Conservation (phyloP, 2,888 invertebrate genomes). For the Hydrotaea diabolus region DNA sequence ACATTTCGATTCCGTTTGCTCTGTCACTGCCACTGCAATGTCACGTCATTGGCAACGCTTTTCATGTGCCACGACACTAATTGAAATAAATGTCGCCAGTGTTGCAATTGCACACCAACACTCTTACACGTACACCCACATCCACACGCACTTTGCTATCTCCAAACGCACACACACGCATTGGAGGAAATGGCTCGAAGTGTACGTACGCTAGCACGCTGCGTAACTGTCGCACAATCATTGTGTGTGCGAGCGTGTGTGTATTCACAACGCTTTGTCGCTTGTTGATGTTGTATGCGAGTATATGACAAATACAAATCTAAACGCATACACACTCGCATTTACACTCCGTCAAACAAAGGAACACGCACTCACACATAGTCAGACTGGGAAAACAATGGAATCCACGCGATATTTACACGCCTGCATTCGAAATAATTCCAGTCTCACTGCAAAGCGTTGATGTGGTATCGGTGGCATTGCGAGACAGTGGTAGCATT, state of each 20-base stretch:
- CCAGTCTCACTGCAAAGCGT: background rate
- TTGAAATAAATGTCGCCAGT: constrained; percentile 42
- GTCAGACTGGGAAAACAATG: constrained; percentile 4
- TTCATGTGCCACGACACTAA: constrained; percentile 43
- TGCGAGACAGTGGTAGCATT: background rate
- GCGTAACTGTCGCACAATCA: constrained; percentile 17
- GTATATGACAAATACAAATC: constrained; percentile 9
- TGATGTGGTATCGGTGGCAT: background rate
- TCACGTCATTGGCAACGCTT: constrained; percentile 32
- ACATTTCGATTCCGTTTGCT: background rate
- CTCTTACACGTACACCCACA: background rate
- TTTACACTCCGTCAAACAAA: constrained; percentile 16
- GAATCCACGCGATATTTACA: background rate
- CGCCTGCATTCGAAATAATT: background rate
- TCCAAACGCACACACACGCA: background rate
- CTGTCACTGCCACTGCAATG: constrained; percentile 15
- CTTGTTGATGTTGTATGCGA: constrained; percentile 38
- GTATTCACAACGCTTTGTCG: constrained; percentile 17
- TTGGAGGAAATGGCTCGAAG: background rate
- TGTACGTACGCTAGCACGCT: constrained; percentile 25
- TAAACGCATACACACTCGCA: background rate
- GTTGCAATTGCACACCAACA: background rate
- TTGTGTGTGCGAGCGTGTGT: no score
- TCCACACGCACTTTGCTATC: background rate
- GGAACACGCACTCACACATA: background rate